Conservation (phyloP, 2,888 invertebrate genomes). For the Drosophila pseudotalamancana region DNA sequence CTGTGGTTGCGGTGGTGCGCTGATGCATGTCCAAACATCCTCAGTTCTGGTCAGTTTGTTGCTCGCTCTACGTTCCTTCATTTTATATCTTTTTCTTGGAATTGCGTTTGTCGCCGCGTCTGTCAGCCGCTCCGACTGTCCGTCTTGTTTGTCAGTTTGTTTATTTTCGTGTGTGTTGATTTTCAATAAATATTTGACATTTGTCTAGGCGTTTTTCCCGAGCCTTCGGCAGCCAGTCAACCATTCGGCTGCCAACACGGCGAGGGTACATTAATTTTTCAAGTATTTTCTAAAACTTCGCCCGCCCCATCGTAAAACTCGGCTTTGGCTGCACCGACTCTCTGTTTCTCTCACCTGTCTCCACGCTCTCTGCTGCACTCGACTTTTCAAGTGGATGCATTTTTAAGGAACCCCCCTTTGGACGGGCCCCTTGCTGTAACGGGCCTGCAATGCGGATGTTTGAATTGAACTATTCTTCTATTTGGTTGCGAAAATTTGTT, state of each 20-base stretch:
- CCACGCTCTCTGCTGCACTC: conserved; percentile 26
- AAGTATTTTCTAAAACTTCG: conserved; percentile 46
- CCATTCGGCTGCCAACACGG: conserved; percentile 66
- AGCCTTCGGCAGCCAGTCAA: conserved; percentile 50
- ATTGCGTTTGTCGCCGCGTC: conserved; percentile 58
- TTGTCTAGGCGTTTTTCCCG: conserved; percentile 75
- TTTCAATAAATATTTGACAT: conserved; percentile 80
- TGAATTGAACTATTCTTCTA: conserved; percentile 51
- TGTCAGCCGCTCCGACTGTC: conserved; percentile 10
- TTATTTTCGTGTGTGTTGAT: conserved; percentile 68
- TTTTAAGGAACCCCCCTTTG: conserved; percentile 14
- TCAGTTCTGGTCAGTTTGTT: conserved; percentile 78
- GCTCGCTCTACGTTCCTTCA: conserved; percentile 44
- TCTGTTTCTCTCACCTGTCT: conserved; percentile 37
- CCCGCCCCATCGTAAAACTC: conserved; percentile 19
- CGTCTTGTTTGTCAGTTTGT: conserved; percentile 75
- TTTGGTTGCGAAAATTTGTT: conserved; percentile 63
- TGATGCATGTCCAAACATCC: conserved; percentile 78
- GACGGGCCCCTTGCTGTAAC: background rate
- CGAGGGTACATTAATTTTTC: conserved; percentile 76
- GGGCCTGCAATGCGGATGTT: conserved; percentile 63
- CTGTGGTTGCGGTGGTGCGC: conserved; percentile 49
- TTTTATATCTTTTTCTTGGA: conserved; percentile 76
- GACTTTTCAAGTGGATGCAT: conserved; percentile 37
- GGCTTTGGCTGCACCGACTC: conserved; percentile 1